Conservation (phyloP, 2,888 invertebrate species). For the Auanema sp. region DNA sequence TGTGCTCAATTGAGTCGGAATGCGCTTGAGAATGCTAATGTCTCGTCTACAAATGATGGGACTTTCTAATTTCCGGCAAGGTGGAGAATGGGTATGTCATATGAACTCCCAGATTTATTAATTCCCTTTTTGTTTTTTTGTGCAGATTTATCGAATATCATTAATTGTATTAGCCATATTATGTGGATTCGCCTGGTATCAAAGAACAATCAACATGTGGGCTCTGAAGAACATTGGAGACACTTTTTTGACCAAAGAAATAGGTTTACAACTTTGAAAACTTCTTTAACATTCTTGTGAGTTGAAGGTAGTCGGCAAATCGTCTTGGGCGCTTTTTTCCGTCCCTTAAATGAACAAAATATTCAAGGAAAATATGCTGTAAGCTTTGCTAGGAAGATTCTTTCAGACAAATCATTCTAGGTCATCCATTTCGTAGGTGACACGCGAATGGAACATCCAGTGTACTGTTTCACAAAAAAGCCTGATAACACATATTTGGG, state of each 20-base stretch:
- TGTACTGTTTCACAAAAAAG: slow-evolving; percentile 49
- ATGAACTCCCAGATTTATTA: not conserved
- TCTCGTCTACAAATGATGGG: too few relatives aligned
- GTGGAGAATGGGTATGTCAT: not conserved
- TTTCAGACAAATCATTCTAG: slow-evolving; percentile 21
- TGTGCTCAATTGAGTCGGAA: too few relatives aligned
- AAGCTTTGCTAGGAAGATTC: slow-evolving; percentile 6
- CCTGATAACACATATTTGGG: slow-evolving; percentile 37
- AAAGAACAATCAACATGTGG: slow-evolving; percentile 62
- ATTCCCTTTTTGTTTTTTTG: not conserved
- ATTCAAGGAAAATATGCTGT: slow-evolving; percentile 56
- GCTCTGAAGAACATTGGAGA: slow-evolving; percentile 62
- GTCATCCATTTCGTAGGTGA: slow-evolving; percentile 61
- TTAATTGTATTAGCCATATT: slow-evolving; percentile 42
- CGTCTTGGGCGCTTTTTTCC: slow-evolving; percentile 58
- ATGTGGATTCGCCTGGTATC: slow-evolving; percentile 48
- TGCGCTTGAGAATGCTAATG: too few relatives aligned
- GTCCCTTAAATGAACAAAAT: slow-evolving; percentile 53
- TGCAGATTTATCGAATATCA: slow-evolving; percentile 41
- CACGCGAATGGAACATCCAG: slow-evolving; percentile 47
- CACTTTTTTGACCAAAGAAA: slow-evolving; percentile 51
- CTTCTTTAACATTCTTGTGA: not conserved
- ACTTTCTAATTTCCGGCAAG: too few relatives aligned
- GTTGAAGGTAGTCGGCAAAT: slow-evolving; percentile 47
- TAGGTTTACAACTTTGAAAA: slow-evolving; percentile 26